These are phyloP conservation scores for Pinna nobilis DNA, from an alignment of 1,140 invertebrate genomes.

Conservation along the genomic window DNA sequence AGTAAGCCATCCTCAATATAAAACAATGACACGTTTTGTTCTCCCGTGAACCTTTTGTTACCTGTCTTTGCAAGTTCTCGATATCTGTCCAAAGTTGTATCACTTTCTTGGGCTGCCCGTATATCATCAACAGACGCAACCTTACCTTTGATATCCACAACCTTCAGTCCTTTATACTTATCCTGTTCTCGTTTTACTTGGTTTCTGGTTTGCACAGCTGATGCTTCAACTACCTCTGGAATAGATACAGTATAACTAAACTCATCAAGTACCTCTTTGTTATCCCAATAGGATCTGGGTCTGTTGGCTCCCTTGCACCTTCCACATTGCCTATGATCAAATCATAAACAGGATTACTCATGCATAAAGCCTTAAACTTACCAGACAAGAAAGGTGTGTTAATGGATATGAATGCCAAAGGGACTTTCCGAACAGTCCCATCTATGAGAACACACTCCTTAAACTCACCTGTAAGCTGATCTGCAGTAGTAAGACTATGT, in stretches of 20 bases:
- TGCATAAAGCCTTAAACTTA: not conserved
- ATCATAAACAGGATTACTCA: not conserved
- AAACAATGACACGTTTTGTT: not conserved
- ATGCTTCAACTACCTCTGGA: no score
- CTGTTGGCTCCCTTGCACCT: not conserved
- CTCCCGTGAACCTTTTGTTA: not conserved
- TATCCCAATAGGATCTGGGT: not conserved
- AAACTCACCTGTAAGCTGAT: conserved; percentile 3
- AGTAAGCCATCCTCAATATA: not conserved
- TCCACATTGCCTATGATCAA: conserved; percentile 7
- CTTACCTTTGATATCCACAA: no score
- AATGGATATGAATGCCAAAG: not conserved
- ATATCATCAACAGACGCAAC: conserved; percentile 1
- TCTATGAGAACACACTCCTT: conserved; percentile 29
- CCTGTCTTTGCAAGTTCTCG: not conserved
- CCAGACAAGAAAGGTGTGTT: not conserved
- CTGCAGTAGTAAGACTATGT: not conserved
- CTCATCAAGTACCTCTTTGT: no score
- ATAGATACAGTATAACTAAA: no score
- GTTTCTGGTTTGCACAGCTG: no score
- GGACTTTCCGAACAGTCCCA: not conserved
- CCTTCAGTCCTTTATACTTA: no score
- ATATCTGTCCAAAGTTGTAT: not conserved
- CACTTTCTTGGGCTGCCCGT: not conserved
- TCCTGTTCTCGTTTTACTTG: no score